phyloP scores from a whole-genome alignment of 2,113 vertebrate genomes.

The Thunnus maccoyii region DNA sequence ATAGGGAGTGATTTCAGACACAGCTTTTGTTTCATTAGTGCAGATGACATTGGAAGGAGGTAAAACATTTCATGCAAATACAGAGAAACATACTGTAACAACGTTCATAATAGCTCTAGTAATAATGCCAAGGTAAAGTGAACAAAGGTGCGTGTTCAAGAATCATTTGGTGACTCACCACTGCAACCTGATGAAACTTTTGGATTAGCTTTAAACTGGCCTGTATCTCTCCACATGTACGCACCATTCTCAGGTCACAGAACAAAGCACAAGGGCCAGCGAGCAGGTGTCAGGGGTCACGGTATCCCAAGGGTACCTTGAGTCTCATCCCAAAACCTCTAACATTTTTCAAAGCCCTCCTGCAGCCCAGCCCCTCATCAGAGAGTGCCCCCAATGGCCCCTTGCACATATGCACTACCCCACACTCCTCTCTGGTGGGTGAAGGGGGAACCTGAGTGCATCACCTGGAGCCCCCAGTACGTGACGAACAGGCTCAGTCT shows the following conservation, averaged over 20 bases:
- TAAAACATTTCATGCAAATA: conserved; percentile 1
- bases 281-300: conserved; percentile 73
- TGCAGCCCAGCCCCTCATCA: conserved; percentile 76
- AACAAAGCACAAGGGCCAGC: conserved; percentile 72
- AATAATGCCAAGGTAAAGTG: neutral
- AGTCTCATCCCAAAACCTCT: conserved; percentile 77
- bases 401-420: conserved; percentile 47
- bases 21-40: neutral
- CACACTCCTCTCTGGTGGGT: conserved; percentile 50
- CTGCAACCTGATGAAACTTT: conserved; percentile 48
- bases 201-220: conserved; percentile 34
- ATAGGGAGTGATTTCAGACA: no score
- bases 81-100: neutral
- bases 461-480: conserved; percentile 72
- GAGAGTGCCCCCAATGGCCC: conserved; percentile 66
- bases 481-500: conserved; percentile 48
- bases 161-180: conserved; percentile 8
- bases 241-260: conserved; percentile 63
- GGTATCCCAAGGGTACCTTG: conserved; percentile 70
- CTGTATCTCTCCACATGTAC: conserved; percentile 50
- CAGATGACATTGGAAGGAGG: neutral
- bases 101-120: neutral
- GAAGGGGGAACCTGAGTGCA: conserved; percentile 60
- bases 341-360: conserved; percentile 80
- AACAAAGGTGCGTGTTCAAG: neutral